Evolutionary conservation across 2,888 invertebrate genomes (phyloP).

Genomic region (Branchellion lobata): DNA sequence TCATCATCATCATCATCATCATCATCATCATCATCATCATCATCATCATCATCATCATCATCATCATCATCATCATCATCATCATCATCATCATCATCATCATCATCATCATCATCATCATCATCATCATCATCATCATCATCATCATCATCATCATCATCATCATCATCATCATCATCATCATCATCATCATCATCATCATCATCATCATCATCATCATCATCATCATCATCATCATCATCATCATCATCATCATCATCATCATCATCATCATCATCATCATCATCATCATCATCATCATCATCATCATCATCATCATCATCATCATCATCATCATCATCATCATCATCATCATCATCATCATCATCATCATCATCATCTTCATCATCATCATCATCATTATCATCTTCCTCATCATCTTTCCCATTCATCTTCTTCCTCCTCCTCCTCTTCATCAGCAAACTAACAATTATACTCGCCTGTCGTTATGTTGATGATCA

Average conservation of each 20-base stretch:
- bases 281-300: not conserved
- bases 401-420: not conserved
- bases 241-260: not conserved
- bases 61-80: too few relatives aligned
- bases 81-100: too few relatives aligned
- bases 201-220: not conserved
- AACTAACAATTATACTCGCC: not conserved
- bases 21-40: too few relatives aligned
- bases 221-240: constrained; percentile 2
- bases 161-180: too few relatives aligned
- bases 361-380: constrained; percentile 4
- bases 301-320: not conserved
- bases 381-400: constrained; percentile 1
- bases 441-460: not conserved
- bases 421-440: not conserved
- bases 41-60: too few relatives aligned
- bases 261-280: not conserved
- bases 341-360: not conserved
- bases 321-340: not conserved
- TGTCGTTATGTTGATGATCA: not conserved
- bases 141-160: too few relatives aligned
- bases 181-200: not conserved
- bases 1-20: too few relatives aligned
- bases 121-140: too few relatives aligned
- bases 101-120: too few relatives aligned